These are phyloP conservation scores for Loripinus fragilis DNA, from an alignment of 2,888 invertebrate species.

Conservation along the genomic window DNA sequence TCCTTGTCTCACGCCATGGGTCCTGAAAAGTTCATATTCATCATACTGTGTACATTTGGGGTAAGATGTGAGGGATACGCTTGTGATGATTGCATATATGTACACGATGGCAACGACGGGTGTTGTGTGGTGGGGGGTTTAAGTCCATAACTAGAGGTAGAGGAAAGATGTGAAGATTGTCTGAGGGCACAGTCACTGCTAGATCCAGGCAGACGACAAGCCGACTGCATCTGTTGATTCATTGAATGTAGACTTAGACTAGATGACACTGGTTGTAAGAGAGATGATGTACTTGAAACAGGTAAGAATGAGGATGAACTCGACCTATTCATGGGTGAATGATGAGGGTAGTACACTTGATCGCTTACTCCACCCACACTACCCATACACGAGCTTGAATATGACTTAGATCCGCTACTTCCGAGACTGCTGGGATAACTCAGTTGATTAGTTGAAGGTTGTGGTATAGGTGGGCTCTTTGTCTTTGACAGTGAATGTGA, in stretches of 20 bases:
- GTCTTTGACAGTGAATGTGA: conserved; percentile 59
- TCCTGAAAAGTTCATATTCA: conserved; percentile 81
- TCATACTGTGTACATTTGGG: conserved; percentile 77
- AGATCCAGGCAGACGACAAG: conserved; percentile 68
- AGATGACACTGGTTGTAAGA: conserved; percentile 69
- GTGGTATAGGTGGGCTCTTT: conserved; percentile 60
- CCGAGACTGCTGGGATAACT: conserved; percentile 52
- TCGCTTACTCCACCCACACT: conserved; percentile 52
- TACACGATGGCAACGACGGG: conserved; percentile 77
- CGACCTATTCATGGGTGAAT: conserved; percentile 68
- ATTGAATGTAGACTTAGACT: conserved; percentile 69
- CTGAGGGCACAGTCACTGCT: conserved; percentile 72
- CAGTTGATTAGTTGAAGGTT: conserved; percentile 64
- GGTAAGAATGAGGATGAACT: conserved; percentile 71
- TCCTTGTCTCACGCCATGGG: conserved; percentile 72
- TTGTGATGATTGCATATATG: conserved; percentile 80
- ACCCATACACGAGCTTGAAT: conserved; percentile 68
- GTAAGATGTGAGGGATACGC: conserved; percentile 74
- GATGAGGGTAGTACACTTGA: conserved; percentile 79
- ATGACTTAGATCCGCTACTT: conserved; percentile 55
- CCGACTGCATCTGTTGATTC: conserved; percentile 73
- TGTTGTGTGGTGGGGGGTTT: conserved; percentile 69
- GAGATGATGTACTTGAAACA: conserved; percentile 65
- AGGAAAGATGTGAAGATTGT: conserved; percentile 65
- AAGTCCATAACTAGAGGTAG: conserved; percentile 70